Percentiles rank a stretch among this genome's conserved stretches.
These are phyloP conservation scores for Pseudolycoriella hygida DNA, from an alignment of 2,888 invertebrate genomes.

Conservation along the genomic window DNA sequence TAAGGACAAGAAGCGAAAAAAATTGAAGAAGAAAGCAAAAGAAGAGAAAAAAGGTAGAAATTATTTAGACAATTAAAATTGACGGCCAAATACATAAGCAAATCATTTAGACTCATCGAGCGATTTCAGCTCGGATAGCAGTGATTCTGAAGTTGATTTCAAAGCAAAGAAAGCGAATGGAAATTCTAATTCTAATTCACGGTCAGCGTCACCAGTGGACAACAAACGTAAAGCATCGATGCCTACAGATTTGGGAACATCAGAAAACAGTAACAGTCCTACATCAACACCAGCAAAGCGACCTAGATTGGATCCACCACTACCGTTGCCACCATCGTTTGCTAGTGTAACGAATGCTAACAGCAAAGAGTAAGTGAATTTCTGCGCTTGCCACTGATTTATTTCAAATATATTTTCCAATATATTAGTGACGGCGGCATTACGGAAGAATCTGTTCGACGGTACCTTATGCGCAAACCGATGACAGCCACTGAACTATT, in stretches of 20 bases:
- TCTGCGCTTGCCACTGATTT: background rate
- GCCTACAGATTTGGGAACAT: constrained; percentile 26
- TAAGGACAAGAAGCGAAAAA: constrained; percentile 40
- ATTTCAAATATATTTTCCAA: constrained; percentile 5
- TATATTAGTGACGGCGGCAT: constrained; percentile 65
- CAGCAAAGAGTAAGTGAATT: constrained; percentile 25
- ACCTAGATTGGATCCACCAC: constrained; percentile 21
- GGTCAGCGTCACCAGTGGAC: constrained; percentile 28
- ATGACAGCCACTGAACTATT: constrained; percentile 94
- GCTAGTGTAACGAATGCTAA: constrained; percentile 22
- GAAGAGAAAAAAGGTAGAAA: constrained; percentile 45
- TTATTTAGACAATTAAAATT: background rate
- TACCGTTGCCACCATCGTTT: constrained; percentile 25
- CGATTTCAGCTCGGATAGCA: constrained; percentile 51
- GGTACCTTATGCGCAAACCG: constrained; percentile 89
- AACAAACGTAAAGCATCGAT: constrained; percentile 25
- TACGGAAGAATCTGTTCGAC: constrained; percentile 84
- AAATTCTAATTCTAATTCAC: constrained; percentile 32
- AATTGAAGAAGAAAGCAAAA: constrained; percentile 41
- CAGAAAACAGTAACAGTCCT: constrained; percentile 21
- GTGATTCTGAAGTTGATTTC: constrained; percentile 50
- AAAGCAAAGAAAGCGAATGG: constrained; percentile 33
- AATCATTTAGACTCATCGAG: constrained; percentile 38
- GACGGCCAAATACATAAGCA: constrained; percentile 1
- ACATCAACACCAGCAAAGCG: constrained; percentile 26